Evolutionary conservation across 2,113 vertebrate genomes (phyloP), one percentile per base, ranked within the genome.

Genomic region (Corydoras maculifer): DNA sequence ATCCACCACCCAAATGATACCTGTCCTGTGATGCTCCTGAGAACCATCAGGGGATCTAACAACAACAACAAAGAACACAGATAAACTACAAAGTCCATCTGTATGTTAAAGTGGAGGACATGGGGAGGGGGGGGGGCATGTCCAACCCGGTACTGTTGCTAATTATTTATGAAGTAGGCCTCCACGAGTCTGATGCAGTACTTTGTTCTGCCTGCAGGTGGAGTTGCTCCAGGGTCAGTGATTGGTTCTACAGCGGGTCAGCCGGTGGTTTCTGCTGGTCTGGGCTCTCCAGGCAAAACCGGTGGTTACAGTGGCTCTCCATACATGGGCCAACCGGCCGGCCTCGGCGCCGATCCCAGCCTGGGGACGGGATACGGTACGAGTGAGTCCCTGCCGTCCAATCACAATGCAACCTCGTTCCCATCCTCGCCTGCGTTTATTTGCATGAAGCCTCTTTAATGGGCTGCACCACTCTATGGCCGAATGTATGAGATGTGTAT

Each of bases 221-320:
- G 78, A 9, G 75, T 43, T 68, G 55, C 15, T 60, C 54, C 72
- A 2, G 82, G 75, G 60, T 65, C 79, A 18, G 73, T 68, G 54
- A 65, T 77, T 9, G 82, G 77, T 53, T 65, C 82, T 73, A 70
- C 75, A 62, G 82, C 80, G 9, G 84, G 80, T 9, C 81, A 79
- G 70, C 78, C 75, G 18, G 77, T 82, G 50, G 77, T 84, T n/a
- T 75, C 80, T 15, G 81, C 81, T 62, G 83, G 83, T n/a, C 72
- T 81, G 5, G 80, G 81, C 11, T 49, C 73, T 70, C 68, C 79
- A 58, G 67, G 69, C 60, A 77, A 82, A 63, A 53, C 72, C 35
- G 77, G 72, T 25, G 64, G 58, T 43, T 84, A 82, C 30, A 72
- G 66, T 59, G 77, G 67, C 9, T 51, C 73, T 72, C 64, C 74